These are phyloP conservation scores for Xestobium rufovillosum DNA, from an alignment of 2,888 invertebrate genomes.

Conservation along the genomic window DNA sequence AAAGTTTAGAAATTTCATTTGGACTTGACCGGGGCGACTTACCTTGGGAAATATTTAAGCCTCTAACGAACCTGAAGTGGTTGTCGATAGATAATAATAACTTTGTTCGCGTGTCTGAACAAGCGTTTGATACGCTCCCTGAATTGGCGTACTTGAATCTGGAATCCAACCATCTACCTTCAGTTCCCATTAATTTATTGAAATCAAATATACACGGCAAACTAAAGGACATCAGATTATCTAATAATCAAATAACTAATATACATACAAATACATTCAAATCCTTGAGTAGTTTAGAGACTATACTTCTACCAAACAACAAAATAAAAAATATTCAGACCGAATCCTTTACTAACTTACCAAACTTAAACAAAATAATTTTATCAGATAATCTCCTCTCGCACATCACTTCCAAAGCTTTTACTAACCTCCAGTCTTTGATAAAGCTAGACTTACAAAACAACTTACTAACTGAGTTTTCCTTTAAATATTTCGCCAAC, in stretches of 20 bases:
- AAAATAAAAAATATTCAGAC: conserved; percentile 62
- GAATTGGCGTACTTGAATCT: conserved; percentile 75
- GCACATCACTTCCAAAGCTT: conserved; percentile 64
- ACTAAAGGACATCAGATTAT: conserved; percentile 70
- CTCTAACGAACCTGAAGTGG: conserved; percentile 69
- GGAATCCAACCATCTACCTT: conserved; percentile 74
- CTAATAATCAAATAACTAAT: conserved; percentile 68
- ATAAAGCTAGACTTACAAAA: conserved; percentile 73
- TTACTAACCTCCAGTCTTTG: conserved; percentile 67
- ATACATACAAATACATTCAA: conserved; percentile 65
- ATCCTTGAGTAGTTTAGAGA: conserved; percentile 64
- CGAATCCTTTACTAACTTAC: conserved; percentile 68
- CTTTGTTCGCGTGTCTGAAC: conserved; percentile 62
- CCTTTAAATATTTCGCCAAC: conserved; percentile 60
- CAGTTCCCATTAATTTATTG: conserved; percentile 61
- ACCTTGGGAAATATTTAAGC: conserved; percentile 68
- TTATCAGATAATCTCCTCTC: conserved; percentile 74
- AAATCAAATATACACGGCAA: conserved; percentile 62
- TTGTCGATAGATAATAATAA: conserved; percentile 83
- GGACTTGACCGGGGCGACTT: conserved; percentile 73
- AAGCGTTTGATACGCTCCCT: conserved; percentile 62
- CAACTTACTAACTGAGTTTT: conserved; percentile 64
- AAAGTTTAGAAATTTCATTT: conserved; percentile 79
- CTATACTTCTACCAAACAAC: conserved; percentile 72
- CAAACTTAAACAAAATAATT: conserved; percentile 72